Conservation (phyloP, 1,140 invertebrate genomes). For the Dendrolimus punctatus region DNA sequence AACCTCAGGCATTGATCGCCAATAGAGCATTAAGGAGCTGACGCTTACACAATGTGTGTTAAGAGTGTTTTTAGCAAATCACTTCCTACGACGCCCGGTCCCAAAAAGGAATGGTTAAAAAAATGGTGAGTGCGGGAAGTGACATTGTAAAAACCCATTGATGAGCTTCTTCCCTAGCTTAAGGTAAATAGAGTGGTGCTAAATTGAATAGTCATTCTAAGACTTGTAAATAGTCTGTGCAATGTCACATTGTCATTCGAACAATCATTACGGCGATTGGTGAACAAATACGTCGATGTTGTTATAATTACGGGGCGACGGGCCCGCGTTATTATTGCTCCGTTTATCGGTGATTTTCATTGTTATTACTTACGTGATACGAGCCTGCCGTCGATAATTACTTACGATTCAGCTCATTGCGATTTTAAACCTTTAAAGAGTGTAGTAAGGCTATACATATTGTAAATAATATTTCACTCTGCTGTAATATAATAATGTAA, state of each 20-base stretch:
- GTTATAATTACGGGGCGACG: slow-evolving; percentile 28
- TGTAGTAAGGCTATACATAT: no score
- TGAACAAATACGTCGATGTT: slow-evolving; percentile 37
- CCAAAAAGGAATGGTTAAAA: slow-evolving; percentile 42
- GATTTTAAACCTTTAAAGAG: slow-evolving; percentile 13
- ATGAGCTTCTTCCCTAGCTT: slow-evolving; percentile 31
- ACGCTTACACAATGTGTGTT: slow-evolving; percentile 60
- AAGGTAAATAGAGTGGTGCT: slow-evolving; percentile 55
- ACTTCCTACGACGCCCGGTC: slow-evolving; percentile 47
- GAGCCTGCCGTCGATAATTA: slow-evolving; percentile 18
- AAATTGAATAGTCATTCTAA: slow-evolving; percentile 67
- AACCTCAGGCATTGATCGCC: slow-evolving; percentile 46
- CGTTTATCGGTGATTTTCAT: slow-evolving; percentile 36
- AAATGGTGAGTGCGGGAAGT: slow-evolving; percentile 65
- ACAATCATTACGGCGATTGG: slow-evolving; percentile 34
- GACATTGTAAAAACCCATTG: slow-evolving; percentile 56
- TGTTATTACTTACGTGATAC: slow-evolving; percentile 28
- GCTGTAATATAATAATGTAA: no score
- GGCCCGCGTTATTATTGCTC: slow-evolving; percentile 24
- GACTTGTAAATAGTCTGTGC: slow-evolving; percentile 35
- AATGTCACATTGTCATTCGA: slow-evolving; percentile 31
- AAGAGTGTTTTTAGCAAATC: slow-evolving; percentile 66
- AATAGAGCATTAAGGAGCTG: slow-evolving; percentile 58
- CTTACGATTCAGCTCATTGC: slow-evolving; percentile 20
- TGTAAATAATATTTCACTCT: no score